Base-by-base conservation (phyloP, 2,797 vertebrate genomes). In the Channallabes apus region DNA sequence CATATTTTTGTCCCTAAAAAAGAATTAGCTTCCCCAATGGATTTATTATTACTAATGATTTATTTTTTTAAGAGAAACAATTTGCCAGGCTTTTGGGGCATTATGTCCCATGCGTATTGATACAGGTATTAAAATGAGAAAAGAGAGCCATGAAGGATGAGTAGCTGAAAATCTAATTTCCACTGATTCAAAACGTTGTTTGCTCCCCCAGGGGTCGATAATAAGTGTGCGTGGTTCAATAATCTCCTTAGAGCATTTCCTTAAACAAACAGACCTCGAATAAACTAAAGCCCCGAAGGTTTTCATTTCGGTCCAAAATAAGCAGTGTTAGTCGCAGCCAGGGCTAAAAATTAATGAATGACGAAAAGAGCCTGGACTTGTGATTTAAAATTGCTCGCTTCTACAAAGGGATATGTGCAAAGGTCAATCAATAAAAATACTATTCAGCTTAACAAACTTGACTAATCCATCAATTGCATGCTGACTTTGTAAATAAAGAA, bases 361-460 rank as follows among this genome's bases (percentile, higher is more conserved):
- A 87, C 89, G 64, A 91, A 91, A 92, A 89, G 91, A 91, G 88
- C 92, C 92, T 91, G 89, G 90, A 91, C 90, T 91, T 91, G 87
- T 93, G 89, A 91, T 89, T 91, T 88, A 91, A 90, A 89, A 89
- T 91, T 87, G 88, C 90, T 92, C 90, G 88, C 78, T 51, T 91
- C 88, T 89, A 80, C 89, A 69, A 92, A 91, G 90, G 91, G 71
- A 75, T 91, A 90, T 90, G 92, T 90, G 89, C 85, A 90, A 92
- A 87, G 83, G 75, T 89, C 91, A 93, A 94, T 95, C 94, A 92
- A 95, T 95, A 93, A 93, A 91, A 91, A 92, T 89, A 76, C 94
- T 93, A 94, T 95, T 94, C 94, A 88, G 88, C 91, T 94, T 95
- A 94, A 95, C 93, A 94, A 95, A 94, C 91, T 90, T 85, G 84